These are phyloP conservation scores for Atethmia centrago DNA, from an alignment of 2,888 invertebrate genomes.

Conservation along the genomic window DNA sequence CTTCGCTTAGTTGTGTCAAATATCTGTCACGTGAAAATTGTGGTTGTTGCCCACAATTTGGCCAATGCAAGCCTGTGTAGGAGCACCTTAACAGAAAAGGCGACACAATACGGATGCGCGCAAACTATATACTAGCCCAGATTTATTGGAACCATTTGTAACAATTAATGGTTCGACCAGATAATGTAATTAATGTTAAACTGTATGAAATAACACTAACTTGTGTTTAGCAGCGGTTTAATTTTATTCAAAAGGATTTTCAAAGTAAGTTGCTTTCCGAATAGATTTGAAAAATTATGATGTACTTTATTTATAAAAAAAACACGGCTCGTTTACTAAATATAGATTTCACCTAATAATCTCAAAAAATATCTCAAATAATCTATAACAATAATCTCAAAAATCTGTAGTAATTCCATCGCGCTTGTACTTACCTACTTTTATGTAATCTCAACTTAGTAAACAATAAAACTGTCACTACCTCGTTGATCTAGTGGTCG, in stretches of 20 bases:
- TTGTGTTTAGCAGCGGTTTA: constrained; percentile 10
- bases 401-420: no score
- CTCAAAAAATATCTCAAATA: no score
- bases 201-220: constrained; percentile 30
- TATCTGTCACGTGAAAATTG: neutral
- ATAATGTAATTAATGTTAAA: constrained; percentile 44
- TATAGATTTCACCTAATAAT: neutral
- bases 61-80: neutral
- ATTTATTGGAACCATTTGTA: constrained; percentile 50
- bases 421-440: neutral
- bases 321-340: neutral
- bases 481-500: no score
- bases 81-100: neutral
- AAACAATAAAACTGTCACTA: neutral
- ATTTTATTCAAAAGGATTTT: constrained; percentile 1
- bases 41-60: neutral
- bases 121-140: constrained; percentile 22
- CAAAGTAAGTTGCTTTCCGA: neutral
- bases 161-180: constrained; percentile 44
- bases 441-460: neutral
- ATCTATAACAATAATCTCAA: no score
- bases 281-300: neutral
- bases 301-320: neutral
- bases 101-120: constrained; percentile 14
- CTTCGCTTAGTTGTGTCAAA: neutral